Percentiles rank a stretch among this genome's conserved stretches.
Conservation (phyloP, 2,797 vertebrate species). For the Mus caroli region DNA sequence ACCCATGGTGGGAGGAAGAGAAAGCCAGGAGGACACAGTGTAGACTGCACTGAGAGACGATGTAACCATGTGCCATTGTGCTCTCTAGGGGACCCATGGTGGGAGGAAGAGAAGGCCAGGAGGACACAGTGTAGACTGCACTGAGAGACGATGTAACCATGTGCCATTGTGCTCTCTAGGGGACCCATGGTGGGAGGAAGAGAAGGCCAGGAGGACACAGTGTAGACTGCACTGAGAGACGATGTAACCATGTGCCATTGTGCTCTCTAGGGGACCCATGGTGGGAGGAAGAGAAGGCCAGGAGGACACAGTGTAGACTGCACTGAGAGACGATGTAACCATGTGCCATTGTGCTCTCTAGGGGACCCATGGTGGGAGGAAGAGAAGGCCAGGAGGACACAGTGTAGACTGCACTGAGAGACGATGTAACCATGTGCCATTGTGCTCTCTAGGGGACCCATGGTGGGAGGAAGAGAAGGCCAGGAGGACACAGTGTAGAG, state of each 20-base stretch:
- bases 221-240: background rate
- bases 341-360: too few relatives aligned
- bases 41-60: background rate
- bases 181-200: rapidly evolving
- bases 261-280: background rate
- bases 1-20: rapidly evolving
- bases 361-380: too few relatives aligned
- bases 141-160: too few relatives aligned
- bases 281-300: background rate
- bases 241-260: background rate
- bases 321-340: too few relatives aligned
- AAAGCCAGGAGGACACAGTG: background rate
- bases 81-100: background rate
- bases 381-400: too few relatives aligned
- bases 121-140: background rate
- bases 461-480: too few relatives aligned
- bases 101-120: background rate
- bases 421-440: background rate
- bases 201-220: background rate
- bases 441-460: too few relatives aligned
- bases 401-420: too few relatives aligned
- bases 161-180: background rate
- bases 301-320: background rate
- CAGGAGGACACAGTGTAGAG: too few relatives aligned
- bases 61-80: background rate